Base-by-base conservation (phyloP, 2,797 vertebrate species). In the Smutsia gigantea region DNA sequence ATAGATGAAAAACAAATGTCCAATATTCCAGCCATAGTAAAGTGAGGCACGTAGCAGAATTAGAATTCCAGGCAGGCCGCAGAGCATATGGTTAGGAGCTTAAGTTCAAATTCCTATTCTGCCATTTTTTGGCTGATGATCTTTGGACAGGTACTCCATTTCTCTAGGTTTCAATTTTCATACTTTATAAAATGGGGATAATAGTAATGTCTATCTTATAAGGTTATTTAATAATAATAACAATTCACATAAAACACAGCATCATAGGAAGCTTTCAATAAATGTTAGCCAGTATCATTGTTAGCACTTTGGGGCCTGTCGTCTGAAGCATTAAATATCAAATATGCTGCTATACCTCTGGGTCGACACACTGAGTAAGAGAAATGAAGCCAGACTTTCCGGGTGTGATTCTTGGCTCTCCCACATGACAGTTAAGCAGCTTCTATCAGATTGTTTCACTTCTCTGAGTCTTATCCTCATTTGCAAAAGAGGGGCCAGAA, bases 81-180 rank as follows among this genome's bases (percentile, higher is more conserved):
- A 46, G 34, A 85, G 68, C 42, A 42, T 3, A n/a, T 64, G 39
- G 53, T 49, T 46, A 51, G 29, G 64, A 93, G 15, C 2, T 57
- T 12, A 71, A 5, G 46, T 92, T 83, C 66, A 51, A 63, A 92
- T 71, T 31, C 39, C 42, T 34, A n/a, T 90, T 68, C 23, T 83
- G 15, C 57, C 51, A 42, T 79, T 78, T 93, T 66, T 29, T 31
- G n/a, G 29, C 64, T 51, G 14, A 51, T 66, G 42, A 49, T 82
- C 55, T 85, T 95, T 81, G 55, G 75, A 95, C 82, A 85, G 42
- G 7, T 55, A 77, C 27, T 85, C 87, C 68, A 84, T 94, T 74
- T 61, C 27, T 66, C 51, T 31, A 79, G 29, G 83, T 92, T 42
- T 84, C 53, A 63, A 68, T 84, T 39, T 85, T 25, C 9, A 92